These are phyloP conservation scores for Geotrypetes seraphini DNA, from an alignment of 2,797 vertebrate genomes.

Conservation along the genomic window DNA sequence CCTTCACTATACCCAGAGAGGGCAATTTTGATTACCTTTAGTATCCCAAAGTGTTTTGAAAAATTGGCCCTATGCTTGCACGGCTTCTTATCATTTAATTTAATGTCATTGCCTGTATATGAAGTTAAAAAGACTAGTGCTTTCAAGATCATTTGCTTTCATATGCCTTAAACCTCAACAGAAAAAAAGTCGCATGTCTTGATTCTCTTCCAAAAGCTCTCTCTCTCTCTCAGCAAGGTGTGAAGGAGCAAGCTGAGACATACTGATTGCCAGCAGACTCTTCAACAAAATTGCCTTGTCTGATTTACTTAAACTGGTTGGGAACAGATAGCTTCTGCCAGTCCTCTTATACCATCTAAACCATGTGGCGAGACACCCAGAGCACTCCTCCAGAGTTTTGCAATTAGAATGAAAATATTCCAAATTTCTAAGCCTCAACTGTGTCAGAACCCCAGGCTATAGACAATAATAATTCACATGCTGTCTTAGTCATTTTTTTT, in stretches of 20 bases:
- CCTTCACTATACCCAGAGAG: too few relatives aligned
- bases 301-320: slow-evolving; percentile 47
- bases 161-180: slow-evolving; percentile 46
- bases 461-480: slow-evolving; percentile 6
- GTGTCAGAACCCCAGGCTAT: slow-evolving; percentile 13
- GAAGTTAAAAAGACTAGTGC: slow-evolving; percentile 45
- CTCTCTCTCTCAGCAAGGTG: slow-evolving; percentile 38
- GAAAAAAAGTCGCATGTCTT: slow-evolving; percentile 50
- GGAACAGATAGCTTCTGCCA: slow-evolving; percentile 40
- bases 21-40: too few relatives aligned
- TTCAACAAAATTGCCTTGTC: slow-evolving; percentile 48
- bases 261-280: slow-evolving; percentile 48
- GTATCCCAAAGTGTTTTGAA: too few relatives aligned
- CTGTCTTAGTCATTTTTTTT: too few relatives aligned
- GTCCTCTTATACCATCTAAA: slow-evolving; percentile 28
- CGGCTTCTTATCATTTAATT: slow-evolving; percentile 36
- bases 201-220: slow-evolving; percentile 40
- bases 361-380: slow-evolving; percentile 22
- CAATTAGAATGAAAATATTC: slow-evolving; percentile 30
- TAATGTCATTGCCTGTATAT: slow-evolving; percentile 42
- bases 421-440: slow-evolving; percentile 29
- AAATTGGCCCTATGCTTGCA: too few relatives aligned
- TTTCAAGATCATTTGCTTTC: slow-evolving; percentile 53
- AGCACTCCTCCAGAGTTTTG: slow-evolving; percentile 27
- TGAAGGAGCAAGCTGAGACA: slow-evolving; percentile 48